Base-by-base conservation (phyloP, 1,140 invertebrate genomes). In the Drosophila punjabiensis region DNA sequence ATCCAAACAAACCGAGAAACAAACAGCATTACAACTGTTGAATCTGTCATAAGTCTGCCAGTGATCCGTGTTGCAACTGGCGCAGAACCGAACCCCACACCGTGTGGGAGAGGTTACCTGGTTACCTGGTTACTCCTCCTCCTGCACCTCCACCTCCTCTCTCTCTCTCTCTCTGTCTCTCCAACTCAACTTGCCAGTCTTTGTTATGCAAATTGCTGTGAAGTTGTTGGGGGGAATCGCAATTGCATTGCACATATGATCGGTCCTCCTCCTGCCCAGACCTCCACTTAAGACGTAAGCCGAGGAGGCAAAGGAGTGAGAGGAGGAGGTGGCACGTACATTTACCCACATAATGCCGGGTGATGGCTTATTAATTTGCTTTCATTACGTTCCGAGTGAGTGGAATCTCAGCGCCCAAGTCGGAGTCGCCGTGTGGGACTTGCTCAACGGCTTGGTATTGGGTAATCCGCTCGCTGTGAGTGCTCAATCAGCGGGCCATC, bases 361-460 rank as follows among this genome's bases (percentile, higher is more conserved):
- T 78, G 75, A 78, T 79, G 74, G 74, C 64, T 78, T 77, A 78
- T 79, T 79, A 78, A 79, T 79, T 79, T 78, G 65, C 76, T 78
- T 79, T 79, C 59, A 62, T 79, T 78, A 37, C 55, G 73, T 77
- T 75, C 58, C 56, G 35, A 74, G 48, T 64, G 59, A 74, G 58
- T 76, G 75, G 60, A 66, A 53, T 77, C 47, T 20, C 52, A 33
- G 33, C n/a, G 30, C 16, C 65, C 18, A 59, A 52, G 48, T 48
- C 58, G 61, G 4, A 55, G 43, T 37, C 7, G 39, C 13, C 35
- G 55, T 73, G 52, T 70, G 53, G 45, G 66, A 37, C 61, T 66
- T 66, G 33, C 66, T 50, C 61, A 50, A 68, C 45, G 24, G 13
- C n/a, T 16, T 13, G 48, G 18, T 16, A 68, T 76, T 76, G 60